Percentiles rank a stretch among this genome's conserved stretches.
These are phyloP conservation scores for Drosophila differens DNA, from an alignment of 2,888 invertebrate species.

Conservation along the genomic window DNA sequence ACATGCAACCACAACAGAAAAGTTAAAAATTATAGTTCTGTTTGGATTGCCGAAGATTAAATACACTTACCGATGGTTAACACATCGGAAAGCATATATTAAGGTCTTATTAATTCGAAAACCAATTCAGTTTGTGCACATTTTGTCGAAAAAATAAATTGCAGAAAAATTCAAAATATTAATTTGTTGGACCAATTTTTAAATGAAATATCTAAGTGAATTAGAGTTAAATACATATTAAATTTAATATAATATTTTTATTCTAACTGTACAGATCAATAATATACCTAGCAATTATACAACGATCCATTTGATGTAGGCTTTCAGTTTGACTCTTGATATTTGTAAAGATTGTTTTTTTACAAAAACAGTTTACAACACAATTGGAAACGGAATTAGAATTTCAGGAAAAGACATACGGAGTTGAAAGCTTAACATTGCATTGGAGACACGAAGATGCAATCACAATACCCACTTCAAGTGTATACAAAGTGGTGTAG, in stretches of 20 bases:
- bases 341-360: background rate
- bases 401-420: background rate
- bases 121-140: background rate
- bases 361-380: background rate
- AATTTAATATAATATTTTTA: too few relatives aligned
- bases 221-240: too few relatives aligned
- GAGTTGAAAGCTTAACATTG: background rate
- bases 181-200: background rate
- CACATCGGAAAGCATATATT: background rate
- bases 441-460: background rate
- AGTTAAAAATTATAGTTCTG: background rate
- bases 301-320: background rate
- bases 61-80: background rate
- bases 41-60: background rate
- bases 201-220: background rate
- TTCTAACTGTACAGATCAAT: background rate
- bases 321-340: background rate
- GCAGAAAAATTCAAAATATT: too few relatives aligned
- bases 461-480: constrained; percentile 1
- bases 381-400: background rate
- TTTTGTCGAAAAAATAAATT: background rate
- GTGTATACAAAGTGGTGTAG: background rate
- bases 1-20: constrained; percentile 5
- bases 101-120: background rate
- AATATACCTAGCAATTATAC: background rate